Percentiles rank a stretch among this genome's conserved stretches.
phyloP scores from a whole-genome alignment of 2,888 invertebrate species.

The Netelia fuscicornis region DNA sequence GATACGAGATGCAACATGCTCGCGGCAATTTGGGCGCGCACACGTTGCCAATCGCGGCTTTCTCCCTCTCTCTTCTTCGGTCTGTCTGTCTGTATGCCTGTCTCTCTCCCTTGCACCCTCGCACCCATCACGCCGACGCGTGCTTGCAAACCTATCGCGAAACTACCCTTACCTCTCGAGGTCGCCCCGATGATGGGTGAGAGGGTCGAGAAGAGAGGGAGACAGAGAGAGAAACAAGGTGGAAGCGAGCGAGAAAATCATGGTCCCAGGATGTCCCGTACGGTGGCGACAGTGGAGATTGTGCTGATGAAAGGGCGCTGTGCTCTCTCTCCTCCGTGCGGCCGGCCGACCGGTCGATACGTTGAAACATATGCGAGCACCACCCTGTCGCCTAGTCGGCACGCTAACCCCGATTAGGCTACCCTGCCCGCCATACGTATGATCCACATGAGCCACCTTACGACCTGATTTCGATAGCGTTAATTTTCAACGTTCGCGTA shows the following conservation, averaged over 20 bases:
- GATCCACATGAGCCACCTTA: conserved; percentile 55
- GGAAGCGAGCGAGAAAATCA: conserved; percentile 34
- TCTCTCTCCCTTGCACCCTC: conserved; percentile 1
- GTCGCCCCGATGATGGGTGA: conserved; percentile 10
- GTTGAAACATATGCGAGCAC: conserved; percentile 72
- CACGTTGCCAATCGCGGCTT: conserved; percentile 69
- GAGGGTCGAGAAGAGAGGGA: too few relatives aligned
- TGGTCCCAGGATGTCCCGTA: conserved; percentile 54
- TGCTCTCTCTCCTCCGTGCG: conserved; percentile 62
- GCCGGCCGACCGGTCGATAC: conserved; percentile 75
- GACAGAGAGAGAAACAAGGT: too few relatives aligned
- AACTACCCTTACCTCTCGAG: conserved; percentile 10
- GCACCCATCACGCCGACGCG: background rate
- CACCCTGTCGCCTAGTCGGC: conserved; percentile 74
- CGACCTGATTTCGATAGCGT: conserved; percentile 67
- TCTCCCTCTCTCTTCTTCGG: conserved; percentile 11
- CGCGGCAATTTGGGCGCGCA: conserved; percentile 64
- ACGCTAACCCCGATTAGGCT: conserved; percentile 80
- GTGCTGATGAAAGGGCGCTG: conserved; percentile 72
- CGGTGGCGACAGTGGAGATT: conserved; percentile 58
- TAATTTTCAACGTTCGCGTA: conserved; percentile 61
- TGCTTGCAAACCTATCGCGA: conserved; percentile 27
- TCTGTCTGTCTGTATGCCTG: background rate
- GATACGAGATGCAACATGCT: conserved; percentile 67
- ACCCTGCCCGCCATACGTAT: conserved; percentile 60